Evolutionary conservation across 2,113 vertebrate genomes (phyloP).

Genomic region (Hydrolagus affinis): DNA sequence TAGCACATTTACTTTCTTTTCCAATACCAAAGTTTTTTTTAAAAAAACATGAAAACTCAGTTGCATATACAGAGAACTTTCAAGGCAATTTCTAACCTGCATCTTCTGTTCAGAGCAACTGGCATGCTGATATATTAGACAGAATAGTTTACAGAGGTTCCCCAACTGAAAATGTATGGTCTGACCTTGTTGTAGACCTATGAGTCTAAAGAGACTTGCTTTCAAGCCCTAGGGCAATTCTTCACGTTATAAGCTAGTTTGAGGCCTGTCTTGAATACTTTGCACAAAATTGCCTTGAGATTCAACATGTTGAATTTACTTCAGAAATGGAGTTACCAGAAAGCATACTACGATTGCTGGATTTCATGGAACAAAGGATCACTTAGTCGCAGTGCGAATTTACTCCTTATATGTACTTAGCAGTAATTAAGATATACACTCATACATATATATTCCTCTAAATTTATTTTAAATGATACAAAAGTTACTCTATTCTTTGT

Average conservation of each 20-base stretch:
- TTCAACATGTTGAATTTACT: conserved; percentile 25
- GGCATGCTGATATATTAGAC: neutral
- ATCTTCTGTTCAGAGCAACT: neutral
- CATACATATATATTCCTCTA: neutral
- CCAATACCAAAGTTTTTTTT: no score
- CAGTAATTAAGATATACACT: conserved; percentile 9
- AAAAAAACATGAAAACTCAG: no score
- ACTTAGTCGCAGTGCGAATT: neutral
- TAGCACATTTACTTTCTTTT: no score
- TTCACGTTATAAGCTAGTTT: conserved; percentile 14
- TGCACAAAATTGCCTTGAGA: conserved; percentile 20
- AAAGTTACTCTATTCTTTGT: neutral
- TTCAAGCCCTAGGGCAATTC: conserved; percentile 25
- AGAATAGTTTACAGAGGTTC: neutral
- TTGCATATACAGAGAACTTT: neutral
- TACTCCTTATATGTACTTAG: neutral
- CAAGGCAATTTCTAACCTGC: neutral
- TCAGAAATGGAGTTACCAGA: conserved; percentile 19
- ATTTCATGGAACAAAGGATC: neutral
- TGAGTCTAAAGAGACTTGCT: neutral
- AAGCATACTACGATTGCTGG: neutral
- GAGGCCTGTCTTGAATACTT: neutral
- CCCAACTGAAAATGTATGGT: neutral
- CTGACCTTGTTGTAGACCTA: neutral
- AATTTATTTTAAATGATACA: neutral